Conservation (phyloP, 2,797 vertebrate genomes). For the Chaetodon trifasciatus region DNA sequence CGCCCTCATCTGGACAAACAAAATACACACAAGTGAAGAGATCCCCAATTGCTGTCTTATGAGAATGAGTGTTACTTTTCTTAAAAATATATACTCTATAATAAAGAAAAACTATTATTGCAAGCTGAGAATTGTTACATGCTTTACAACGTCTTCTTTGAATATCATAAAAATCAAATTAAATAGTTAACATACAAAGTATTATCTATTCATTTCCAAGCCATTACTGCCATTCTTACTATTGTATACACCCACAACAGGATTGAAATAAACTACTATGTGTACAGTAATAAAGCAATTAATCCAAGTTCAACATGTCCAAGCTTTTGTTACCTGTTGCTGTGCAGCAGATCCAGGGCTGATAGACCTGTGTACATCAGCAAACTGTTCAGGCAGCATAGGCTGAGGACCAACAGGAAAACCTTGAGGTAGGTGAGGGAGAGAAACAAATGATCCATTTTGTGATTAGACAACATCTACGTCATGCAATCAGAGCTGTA, state of each 20-base stretch:
- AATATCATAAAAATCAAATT: no score
- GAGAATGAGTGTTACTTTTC: neutral
- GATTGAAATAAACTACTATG: neutral
- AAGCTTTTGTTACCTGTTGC: constrained; percentile 85
- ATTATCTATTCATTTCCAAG: neutral
- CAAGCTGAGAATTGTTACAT: neutral
- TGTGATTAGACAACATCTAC: neutral
- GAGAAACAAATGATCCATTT: constrained; percentile 35
- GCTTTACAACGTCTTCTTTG: neutral
- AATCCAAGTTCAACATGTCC: neutral
- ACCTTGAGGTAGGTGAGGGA: constrained; percentile 58
- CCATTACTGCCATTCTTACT: neutral
- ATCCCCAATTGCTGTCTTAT: neutral
- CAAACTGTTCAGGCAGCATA: constrained; percentile 91
- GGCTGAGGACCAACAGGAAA: constrained; percentile 79
- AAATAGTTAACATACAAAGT: neutral
- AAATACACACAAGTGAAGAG: constrained; percentile 1
- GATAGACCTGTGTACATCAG: constrained; percentile 89
- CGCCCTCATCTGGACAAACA: constrained; percentile 87
- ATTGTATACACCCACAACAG: neutral
- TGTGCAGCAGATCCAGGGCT: constrained; percentile 88
- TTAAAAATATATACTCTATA: neutral
- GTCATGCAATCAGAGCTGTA: neutral
- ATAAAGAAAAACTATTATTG: no score
- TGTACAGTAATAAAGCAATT: neutral